Evolutionary conservation across 2,113 vertebrate species (phyloP), one percentile per base, ranked within the genome.

Genomic region (Grallaria varia): DNA sequence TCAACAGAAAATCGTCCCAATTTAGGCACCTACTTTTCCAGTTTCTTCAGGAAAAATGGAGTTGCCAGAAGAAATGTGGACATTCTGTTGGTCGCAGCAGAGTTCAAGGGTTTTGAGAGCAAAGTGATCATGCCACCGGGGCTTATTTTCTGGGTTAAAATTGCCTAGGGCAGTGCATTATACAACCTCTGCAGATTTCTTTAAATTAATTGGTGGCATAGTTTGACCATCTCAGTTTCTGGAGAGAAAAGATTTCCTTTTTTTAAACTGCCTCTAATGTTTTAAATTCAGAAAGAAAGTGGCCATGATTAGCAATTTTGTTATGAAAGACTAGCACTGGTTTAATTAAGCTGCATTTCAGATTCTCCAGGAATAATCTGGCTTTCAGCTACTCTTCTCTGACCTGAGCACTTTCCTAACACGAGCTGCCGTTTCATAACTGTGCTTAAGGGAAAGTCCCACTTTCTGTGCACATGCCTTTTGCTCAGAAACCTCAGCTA

Each of bases 311-410:
- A 76, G 52, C 49, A 90, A 60, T 31, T 44, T 85, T 7, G 11
- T 69, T 83, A 35, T 47, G 25, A 53, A 86, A 37, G 17, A 24
- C 37, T 55, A 91, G 79, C 19, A 45, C 33, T 47, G 59, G 33
- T 76, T 77, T 83, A 88, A 88, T 85, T 66, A 74, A 91, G 33
- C 22, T 89, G 24, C 63, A 55, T 89, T 95, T 95, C 28, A 56
- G 63, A 52, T 88, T 63, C 59, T 35, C 40, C 35, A 74, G 37
- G 47, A 85, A 63, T 69, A 67, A 91, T 47, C 24, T 58, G 35
- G 17, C 23, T 90, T 89, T 77, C 35, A 58, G 35, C 30, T 87
- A 72, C 77, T 89, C 66, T 76, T 52, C 28, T 35, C 25, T 64
- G 83, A 50, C 60, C 59, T n/a, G 80, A 87, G 45, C 12, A 4